A percentile compares a stretch with the other conserved stretches of the same genome.
Evolutionary conservation across 2,113 vertebrate species (phyloP).

Genomic region (Melospiza georgiana): DNA sequence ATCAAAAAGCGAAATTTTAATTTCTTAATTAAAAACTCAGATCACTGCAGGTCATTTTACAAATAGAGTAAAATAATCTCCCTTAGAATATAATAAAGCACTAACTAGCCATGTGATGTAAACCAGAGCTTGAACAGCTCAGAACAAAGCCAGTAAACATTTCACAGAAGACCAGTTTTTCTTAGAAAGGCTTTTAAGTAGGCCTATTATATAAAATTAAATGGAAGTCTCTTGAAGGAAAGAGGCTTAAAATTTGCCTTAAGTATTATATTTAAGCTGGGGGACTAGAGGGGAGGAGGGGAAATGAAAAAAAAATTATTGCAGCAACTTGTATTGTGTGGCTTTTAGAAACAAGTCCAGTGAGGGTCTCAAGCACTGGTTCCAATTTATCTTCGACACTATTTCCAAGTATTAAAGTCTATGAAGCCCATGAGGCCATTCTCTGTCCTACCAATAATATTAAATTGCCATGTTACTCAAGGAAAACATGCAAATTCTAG

Average conservation of each 20-base stretch:
- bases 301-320: background rate
- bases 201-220: background rate
- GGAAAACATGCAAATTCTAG: rapidly evolving
- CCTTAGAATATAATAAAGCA: background rate
- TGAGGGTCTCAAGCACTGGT: background rate
- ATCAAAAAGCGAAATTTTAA: background rate
- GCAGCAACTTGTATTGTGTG: background rate
- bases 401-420: background rate
- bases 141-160: background rate
- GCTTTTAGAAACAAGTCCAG: background rate
- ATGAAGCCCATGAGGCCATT: background rate
- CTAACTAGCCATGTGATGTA: background rate
- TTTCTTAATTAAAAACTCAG: background rate
- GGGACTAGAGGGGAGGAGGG: rapidly evolving
- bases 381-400: background rate
- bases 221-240: background rate
- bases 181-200: background rate
- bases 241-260: background rate
- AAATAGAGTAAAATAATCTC: background rate
- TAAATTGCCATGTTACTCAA: background rate
- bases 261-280: background rate
- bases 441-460: background rate
- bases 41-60: background rate
- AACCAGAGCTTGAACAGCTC: background rate
- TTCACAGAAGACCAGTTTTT: background rate